These are phyloP conservation scores for Paradoxurus hermaphroditus DNA, from an alignment of 2,113 vertebrate genomes.

Conservation along the genomic window DNA sequence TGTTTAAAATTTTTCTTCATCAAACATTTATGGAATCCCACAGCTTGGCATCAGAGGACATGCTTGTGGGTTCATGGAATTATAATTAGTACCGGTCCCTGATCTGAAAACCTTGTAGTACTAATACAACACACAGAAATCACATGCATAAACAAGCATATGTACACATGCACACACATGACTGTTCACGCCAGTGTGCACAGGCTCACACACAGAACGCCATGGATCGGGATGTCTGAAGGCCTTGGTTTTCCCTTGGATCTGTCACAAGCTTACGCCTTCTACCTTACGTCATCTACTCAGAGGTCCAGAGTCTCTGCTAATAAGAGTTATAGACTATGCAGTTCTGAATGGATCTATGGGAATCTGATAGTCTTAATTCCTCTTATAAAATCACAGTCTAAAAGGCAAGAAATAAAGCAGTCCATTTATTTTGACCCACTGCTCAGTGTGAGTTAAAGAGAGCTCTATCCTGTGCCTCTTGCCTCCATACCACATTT, in stretches of 20 bases:
- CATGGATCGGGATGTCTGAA: background rate
- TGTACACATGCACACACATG: too few species aligned
- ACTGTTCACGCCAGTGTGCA: rapidly evolving
- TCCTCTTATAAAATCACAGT: background rate
- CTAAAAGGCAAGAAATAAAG: background rate
- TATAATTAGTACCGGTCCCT: background rate
- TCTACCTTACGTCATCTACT: background rate
- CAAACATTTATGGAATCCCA: slow-evolving; percentile 46
- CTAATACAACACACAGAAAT: background rate
- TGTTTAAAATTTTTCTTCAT: slow-evolving; percentile 4
- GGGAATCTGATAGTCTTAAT: background rate
- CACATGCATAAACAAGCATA: background rate
- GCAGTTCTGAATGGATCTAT: background rate
- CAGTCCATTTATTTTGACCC: background rate
- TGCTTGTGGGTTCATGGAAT: background rate
- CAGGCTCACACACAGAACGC: background rate
- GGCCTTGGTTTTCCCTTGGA: background rate
- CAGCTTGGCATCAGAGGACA: background rate
- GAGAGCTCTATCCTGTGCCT: background rate
- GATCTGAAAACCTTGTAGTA: background rate
- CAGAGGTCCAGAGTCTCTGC: background rate
- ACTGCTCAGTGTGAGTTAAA: background rate
- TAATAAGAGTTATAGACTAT: background rate
- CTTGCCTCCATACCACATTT: background rate
- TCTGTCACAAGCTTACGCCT: background rate